These are phyloP conservation scores for Apaloderma vittatum DNA, from an alignment of 2,113 vertebrate species.

Conservation along the genomic window DNA sequence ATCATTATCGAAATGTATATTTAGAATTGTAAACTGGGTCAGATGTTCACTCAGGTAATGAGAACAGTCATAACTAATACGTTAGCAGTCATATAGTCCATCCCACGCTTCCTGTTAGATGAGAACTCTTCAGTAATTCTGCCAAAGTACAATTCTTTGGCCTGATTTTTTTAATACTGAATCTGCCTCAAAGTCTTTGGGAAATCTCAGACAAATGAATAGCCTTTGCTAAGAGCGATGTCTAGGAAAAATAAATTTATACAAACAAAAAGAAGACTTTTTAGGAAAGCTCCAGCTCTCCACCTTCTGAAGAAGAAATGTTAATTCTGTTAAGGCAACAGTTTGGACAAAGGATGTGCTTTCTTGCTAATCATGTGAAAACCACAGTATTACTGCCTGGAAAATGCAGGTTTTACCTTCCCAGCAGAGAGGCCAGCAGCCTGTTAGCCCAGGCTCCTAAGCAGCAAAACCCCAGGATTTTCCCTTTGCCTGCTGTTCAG, in stretches of 20 bases:
- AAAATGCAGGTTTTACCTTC: neutral
- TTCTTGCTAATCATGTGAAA: neutral
- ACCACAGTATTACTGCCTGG: neutral
- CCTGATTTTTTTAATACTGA: neutral
- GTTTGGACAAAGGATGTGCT: neutral
- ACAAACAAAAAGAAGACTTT: neutral
- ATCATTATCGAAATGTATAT: neutral
- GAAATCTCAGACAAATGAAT: constrained; percentile 2
- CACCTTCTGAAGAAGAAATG: neutral
- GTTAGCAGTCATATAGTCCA: neutral
- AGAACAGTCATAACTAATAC: neutral
- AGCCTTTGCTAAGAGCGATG: neutral
- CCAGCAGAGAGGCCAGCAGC: neutral
- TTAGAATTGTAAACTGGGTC: neutral
- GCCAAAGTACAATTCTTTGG: neutral
- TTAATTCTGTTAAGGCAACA: neutral
- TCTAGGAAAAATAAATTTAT: neutral
- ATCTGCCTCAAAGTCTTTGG: neutral
- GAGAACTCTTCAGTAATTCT: neutral
- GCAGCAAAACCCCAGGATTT: neutral
- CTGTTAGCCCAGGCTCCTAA: neutral
- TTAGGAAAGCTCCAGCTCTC: neutral
- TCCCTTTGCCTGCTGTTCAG: neutral
- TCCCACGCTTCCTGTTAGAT: neutral
- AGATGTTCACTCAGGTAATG: neutral